phyloP scores from a whole-genome alignment of 2,113 vertebrate genomes.

The Gymnogyps californianus region DNA sequence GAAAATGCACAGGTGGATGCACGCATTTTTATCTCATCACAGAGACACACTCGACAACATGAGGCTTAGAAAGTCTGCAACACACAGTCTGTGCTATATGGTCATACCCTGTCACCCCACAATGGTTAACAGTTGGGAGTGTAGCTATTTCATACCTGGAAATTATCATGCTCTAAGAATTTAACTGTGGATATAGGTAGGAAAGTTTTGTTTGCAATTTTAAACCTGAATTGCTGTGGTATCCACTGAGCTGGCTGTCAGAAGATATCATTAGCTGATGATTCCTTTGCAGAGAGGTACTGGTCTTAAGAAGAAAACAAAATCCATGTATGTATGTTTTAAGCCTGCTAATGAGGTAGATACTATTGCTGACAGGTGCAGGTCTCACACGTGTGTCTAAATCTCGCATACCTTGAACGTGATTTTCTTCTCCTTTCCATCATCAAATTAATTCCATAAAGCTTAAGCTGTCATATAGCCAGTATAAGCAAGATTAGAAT shows the following conservation, averaged over 20 bases:
- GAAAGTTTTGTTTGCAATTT: background rate
- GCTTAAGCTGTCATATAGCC: background rate
- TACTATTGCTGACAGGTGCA: background rate
- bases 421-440: background rate
- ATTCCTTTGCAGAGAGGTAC: background rate
- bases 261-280: background rate
- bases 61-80: background rate
- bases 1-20: background rate
- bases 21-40: background rate
- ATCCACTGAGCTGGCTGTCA: background rate
- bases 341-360: background rate
- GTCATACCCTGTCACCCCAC: background rate
- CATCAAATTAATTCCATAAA: background rate
- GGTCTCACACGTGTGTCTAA: rapidly evolving
- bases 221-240: background rate
- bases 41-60: background rate
- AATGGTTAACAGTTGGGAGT: background rate
- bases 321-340: background rate
- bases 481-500: background rate
- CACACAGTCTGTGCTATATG: background rate
- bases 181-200: background rate
- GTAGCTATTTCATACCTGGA: background rate
- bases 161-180: background rate
- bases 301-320: background rate
- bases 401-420: background rate